phyloP scores from a whole-genome alignment of 2,797 vertebrate genomes.

The Pantherophis alleghaniensis region DNA sequence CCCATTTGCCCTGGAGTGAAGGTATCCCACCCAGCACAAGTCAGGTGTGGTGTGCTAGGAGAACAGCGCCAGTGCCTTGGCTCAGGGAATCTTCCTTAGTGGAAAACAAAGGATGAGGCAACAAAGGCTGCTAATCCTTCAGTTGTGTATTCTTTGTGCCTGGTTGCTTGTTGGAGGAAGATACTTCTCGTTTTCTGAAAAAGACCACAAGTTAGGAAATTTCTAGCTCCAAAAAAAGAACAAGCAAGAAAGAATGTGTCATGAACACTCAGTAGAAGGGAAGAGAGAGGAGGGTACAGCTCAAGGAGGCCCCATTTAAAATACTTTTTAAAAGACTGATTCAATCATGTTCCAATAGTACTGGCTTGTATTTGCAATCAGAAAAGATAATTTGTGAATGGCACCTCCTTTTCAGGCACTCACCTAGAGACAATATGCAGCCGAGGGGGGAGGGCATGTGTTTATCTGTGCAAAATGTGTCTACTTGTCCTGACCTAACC shows the following conservation, averaged over 20 bases:
- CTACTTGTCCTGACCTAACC: background rate
- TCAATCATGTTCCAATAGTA: background rate
- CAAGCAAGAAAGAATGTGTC: background rate
- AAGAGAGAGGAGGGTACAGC: accelerated
- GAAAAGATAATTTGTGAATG: background rate
- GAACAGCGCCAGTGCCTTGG: background rate
- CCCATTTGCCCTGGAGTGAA: constrained; percentile 49
- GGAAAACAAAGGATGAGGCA: background rate
- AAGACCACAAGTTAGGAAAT: constrained; percentile 67
- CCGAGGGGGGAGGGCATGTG: accelerated
- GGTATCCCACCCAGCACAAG: background rate
- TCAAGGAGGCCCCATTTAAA: background rate
- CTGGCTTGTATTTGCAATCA: background rate
- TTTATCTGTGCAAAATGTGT: background rate
- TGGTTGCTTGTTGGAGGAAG: background rate
- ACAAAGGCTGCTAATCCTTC: background rate
- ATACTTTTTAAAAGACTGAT: background rate
- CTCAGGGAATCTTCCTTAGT: background rate
- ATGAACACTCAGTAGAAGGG: constrained; percentile 7
- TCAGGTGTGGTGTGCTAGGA: background rate
- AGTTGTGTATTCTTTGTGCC: background rate
- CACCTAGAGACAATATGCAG: background rate
- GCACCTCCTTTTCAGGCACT: background rate
- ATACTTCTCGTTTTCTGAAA: constrained; percentile 65
- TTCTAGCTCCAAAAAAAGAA: constrained; percentile 29